These are phyloP conservation scores for Microplitis deprimator DNA, from an alignment of 2,888 invertebrate species.

Conservation along the genomic window DNA sequence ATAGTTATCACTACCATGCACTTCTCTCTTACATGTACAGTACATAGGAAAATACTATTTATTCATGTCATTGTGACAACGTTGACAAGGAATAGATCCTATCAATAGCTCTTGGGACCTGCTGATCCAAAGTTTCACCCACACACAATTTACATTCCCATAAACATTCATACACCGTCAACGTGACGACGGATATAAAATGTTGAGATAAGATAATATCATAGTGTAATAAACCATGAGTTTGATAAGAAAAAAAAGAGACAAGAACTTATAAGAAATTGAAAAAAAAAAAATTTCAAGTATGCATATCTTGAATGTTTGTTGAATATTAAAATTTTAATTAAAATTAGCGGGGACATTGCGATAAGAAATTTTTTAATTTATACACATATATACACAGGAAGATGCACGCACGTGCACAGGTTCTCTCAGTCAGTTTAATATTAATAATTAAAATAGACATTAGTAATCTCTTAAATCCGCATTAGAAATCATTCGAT, in stretches of 20 bases:
- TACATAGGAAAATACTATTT: slow-evolving; percentile 35
- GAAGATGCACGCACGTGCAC: too few relatives aligned
- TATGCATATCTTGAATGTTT: too few relatives aligned
- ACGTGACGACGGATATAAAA: not conserved
- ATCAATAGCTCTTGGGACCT: not conserved
- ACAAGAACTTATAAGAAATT: too few relatives aligned
- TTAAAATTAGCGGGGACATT: too few relatives aligned
- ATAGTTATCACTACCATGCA: not conserved
- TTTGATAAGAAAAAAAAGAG: not conserved
- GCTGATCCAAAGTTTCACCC: slow-evolving; percentile 6
- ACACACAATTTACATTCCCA: not conserved
- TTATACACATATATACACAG: too few relatives aligned
- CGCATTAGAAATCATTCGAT: too few relatives aligned
- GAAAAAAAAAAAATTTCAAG: too few relatives aligned
- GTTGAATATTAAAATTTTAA: too few relatives aligned
- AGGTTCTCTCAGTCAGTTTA: too few relatives aligned
- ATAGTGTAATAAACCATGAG: not conserved
- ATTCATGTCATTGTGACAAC: slow-evolving; percentile 47
- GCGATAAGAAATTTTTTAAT: too few relatives aligned
- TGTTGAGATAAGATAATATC: not conserved
- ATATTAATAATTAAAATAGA: too few relatives aligned
- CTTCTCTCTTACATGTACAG: not conserved
- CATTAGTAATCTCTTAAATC: too few relatives aligned
- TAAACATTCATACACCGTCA: not conserved
- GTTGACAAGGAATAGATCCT: slow-evolving; percentile 8